These are phyloP conservation scores for Pentalonia nigronervosa DNA, from an alignment of 1,140 invertebrate species.

Conservation along the genomic window DNA sequence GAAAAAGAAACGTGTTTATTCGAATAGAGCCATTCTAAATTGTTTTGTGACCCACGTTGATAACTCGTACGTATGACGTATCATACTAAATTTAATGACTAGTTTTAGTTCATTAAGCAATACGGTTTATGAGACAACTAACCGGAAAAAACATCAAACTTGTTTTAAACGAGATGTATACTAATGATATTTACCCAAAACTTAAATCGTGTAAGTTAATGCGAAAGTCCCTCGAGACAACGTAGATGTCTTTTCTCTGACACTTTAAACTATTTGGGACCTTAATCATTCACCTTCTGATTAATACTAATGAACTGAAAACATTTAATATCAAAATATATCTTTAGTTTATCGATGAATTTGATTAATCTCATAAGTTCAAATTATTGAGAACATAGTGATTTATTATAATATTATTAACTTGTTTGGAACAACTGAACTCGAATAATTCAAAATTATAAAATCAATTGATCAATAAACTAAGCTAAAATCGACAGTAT, in stretches of 20 bases:
- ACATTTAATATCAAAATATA: not conserved
- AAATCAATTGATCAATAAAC: too few species aligned
- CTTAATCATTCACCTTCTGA: slow-evolving; percentile 10
- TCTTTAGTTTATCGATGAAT: not conserved
- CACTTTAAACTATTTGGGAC: slow-evolving; percentile 30
- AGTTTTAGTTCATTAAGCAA: slow-evolving; percentile 48
- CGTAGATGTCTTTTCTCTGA: slow-evolving; percentile 23
- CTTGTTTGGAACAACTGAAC: too few species aligned
- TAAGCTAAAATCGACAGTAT: not conserved
- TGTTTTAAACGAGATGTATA: slow-evolving; percentile 37
- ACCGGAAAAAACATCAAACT: slow-evolving; percentile 43
- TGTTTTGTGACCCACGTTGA: not conserved
- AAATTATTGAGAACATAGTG: not conserved
- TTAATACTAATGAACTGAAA: slow-evolving; percentile 32
- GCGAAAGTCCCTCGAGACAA: slow-evolving; percentile 26
- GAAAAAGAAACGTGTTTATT: not conserved
- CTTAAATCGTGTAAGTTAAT: slow-evolving; percentile 50
- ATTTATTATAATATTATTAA: not conserved
- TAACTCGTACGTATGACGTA: not conserved
- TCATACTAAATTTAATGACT: slow-evolving; percentile 29
- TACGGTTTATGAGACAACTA: slow-evolving; percentile 22
- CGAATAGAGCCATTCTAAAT: not conserved
- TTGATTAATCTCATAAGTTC: slow-evolving; percentile 10
- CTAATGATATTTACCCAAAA: slow-evolving; percentile 33
- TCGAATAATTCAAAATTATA: too few species aligned